A percentile compares a stretch with the other conserved stretches of the same genome.
Evolutionary conservation across 2,113 vertebrate genomes (phyloP).

Genomic region (Enhydra lutris): DNA sequence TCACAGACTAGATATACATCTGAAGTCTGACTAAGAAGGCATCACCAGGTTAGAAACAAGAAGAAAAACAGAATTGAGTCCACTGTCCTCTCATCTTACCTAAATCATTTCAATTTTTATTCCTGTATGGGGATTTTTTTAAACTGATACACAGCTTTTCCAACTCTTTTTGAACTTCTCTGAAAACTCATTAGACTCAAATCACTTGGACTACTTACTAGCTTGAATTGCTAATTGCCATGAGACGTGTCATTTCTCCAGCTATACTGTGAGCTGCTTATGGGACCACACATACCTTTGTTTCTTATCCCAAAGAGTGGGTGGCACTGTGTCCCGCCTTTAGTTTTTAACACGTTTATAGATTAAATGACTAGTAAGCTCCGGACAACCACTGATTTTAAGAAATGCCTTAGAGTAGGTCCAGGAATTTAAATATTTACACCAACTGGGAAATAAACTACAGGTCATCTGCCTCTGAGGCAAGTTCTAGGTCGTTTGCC

Average conservation of each 20-base stretch:
- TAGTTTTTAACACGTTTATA: background rate
- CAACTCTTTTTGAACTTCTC: background rate
- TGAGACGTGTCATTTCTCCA: background rate
- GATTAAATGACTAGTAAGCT: background rate
- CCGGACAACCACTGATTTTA: background rate
- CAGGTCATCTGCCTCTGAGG: background rate
- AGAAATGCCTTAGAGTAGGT: background rate
- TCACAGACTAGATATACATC: background rate
- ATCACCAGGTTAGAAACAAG: background rate
- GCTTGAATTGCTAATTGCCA: background rate
- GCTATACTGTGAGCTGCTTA: background rate
- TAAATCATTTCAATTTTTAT: background rate
- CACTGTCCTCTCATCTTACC: background rate
- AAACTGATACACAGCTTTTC: background rate
- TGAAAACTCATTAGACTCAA: background rate
- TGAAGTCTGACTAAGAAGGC: background rate
- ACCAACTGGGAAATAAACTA: background rate
- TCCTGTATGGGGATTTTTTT: background rate
- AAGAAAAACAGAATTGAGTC: background rate
- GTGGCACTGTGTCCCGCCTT: background rate
- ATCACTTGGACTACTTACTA: background rate
- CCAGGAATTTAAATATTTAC: background rate
- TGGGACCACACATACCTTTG: background rate
- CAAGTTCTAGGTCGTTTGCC: background rate
- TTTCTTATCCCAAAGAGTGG: background rate